Evolutionary conservation across 2,113 vertebrate species (phyloP).

Genomic region (Jaculus jaculus): DNA sequence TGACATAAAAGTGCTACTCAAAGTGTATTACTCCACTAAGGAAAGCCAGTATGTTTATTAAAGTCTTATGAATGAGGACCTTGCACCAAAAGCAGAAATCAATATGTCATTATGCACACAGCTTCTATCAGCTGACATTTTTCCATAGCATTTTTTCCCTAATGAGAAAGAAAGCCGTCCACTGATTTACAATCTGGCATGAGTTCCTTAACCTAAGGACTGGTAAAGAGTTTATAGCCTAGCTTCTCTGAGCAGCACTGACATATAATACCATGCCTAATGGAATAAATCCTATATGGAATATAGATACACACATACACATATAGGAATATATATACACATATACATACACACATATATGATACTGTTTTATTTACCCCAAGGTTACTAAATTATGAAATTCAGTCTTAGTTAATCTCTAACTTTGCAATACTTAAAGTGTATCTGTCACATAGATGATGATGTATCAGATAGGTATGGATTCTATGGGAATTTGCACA

Average conservation of each 20-base stretch:
- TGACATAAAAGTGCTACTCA: constrained; percentile 14
- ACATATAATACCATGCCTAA: constrained; percentile 5
- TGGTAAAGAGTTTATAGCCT: neutral
- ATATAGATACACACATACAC: neutral
- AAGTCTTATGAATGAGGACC: neutral
- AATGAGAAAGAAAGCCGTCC: neutral
- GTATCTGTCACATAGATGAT: constrained; percentile 77
- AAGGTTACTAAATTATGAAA: constrained; percentile 46
- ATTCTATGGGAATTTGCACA: constrained; percentile 6
- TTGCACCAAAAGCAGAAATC: constrained; percentile 19
- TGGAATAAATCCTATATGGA: constrained; percentile 13
- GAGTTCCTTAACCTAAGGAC: neutral
- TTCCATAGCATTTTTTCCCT: neutral
- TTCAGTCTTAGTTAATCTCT: constrained; percentile 41
- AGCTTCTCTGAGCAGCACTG: neutral
- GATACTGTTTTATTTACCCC: neutral
- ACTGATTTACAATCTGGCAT: neutral
- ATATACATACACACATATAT: neutral
- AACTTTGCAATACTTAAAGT: constrained; percentile 68
- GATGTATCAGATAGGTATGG: constrained; percentile 23
- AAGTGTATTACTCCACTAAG: neutral
- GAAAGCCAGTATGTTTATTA: neutral
- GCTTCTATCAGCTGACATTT: constrained; percentile 18
- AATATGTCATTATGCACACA: neutral
- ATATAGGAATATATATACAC: too few relatives aligned